Conservation (phyloP, 2,797 vertebrate species). For the Propithecus deckenii region DNA sequence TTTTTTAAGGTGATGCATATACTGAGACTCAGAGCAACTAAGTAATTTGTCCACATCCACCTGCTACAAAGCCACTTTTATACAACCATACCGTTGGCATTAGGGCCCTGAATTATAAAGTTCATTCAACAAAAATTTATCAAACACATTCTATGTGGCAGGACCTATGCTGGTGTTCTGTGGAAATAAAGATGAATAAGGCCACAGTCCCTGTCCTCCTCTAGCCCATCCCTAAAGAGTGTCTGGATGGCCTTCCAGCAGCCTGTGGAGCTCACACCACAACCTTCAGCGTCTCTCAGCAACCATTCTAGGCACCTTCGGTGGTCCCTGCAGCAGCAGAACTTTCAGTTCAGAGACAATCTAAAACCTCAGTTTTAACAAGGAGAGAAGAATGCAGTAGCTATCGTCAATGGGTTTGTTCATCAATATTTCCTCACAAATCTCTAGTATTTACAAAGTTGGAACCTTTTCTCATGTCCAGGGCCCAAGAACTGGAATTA, state of each 20-base stretch:
- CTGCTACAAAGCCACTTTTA: background rate
- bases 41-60: background rate
- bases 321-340: no score
- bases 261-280: background rate
- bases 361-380: background rate
- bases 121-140: background rate
- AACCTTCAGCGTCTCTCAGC: background rate
- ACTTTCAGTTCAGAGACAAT: background rate
- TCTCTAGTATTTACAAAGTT: background rate
- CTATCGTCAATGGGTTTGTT: background rate
- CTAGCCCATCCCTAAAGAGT: background rate
- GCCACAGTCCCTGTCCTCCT: background rate
- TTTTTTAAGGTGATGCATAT: background rate
- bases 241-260: background rate
- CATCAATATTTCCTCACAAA: background rate
- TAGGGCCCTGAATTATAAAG: background rate
- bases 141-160: background rate
- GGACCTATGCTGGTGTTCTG: background rate
- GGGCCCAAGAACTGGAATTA: slow-evolving; percentile 94
- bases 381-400: background rate
- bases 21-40: background rate
- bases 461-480: slow-evolving; percentile 77
- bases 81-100: background rate
- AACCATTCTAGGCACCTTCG: background rate
- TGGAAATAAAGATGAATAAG: background rate